Evolutionary conservation across 37 sponge, comb jelly and placozoan species (phyloP).

Genomic region (Beroe ovata): DNA sequence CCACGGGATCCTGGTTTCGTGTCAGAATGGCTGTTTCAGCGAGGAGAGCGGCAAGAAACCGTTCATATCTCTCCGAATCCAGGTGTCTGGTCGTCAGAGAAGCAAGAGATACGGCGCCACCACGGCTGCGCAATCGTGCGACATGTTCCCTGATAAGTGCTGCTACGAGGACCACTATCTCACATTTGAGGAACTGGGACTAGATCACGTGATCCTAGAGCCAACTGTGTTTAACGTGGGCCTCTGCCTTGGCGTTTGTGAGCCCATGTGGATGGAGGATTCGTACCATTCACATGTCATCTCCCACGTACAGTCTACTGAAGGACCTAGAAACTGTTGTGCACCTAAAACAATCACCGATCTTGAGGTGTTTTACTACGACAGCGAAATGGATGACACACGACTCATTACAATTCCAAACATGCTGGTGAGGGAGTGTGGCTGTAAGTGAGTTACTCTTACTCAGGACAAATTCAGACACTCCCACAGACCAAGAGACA

Average conservation of each 20-base stretch:
- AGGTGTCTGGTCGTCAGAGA: not conserved
- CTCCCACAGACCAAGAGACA: no score
- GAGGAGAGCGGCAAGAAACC: constrained; percentile 1
- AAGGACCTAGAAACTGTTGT: not conserved
- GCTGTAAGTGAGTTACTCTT: constrained; percentile 65
- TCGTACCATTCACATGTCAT: constrained; percentile 46
- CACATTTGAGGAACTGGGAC: constrained; percentile 44
- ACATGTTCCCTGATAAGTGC: constrained; percentile 13
- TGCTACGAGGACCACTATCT: constrained; percentile 60
- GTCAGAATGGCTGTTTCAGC: not conserved
- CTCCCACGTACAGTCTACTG: not conserved
- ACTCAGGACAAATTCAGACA: no score
- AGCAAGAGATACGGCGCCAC: constrained; percentile 10
- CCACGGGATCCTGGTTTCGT: constrained; percentile 32
- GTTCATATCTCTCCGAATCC: not conserved
- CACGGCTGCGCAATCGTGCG: constrained; percentile 10
- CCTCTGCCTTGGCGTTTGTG: constrained; percentile 27
- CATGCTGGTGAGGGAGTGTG: constrained; percentile 44
- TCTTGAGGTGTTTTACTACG: not conserved
- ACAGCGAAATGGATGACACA: not conserved
- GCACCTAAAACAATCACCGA: not conserved
- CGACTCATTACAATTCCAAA: not conserved
- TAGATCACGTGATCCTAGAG: constrained; percentile 13
- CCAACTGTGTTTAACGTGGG: constrained; percentile 32
- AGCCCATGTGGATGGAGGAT: constrained; percentile 40